These are phyloP conservation scores for Nothocercus nigrocapillus DNA, from an alignment of 2,113 vertebrate genomes.

Conservation along the genomic window DNA sequence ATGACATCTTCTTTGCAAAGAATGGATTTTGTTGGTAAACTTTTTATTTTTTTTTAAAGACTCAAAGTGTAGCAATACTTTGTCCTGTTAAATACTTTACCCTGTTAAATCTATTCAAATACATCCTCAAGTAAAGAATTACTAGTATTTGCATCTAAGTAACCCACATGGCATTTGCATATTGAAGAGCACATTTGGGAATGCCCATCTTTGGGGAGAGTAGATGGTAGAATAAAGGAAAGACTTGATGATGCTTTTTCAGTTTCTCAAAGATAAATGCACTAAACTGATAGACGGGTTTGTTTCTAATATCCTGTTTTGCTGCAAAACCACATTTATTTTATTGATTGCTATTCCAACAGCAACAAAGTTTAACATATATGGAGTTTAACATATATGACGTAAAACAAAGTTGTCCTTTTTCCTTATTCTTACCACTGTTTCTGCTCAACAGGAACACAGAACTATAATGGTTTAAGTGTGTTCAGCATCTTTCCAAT, in stretches of 20 bases:
- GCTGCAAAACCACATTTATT: not conserved
- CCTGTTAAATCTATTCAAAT: not conserved
- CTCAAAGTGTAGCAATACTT: not conserved
- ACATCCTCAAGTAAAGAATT: not conserved
- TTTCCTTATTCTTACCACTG: not conserved
- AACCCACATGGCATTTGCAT: not conserved
- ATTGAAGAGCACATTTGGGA: not conserved
- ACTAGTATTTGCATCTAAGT: not conserved
- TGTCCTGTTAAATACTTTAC: not conserved
- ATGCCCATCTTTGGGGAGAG: not conserved
- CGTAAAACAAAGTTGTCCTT: fast-evolving
- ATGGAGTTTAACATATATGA: not conserved
- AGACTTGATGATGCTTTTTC: not conserved
- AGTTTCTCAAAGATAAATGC: not conserved
- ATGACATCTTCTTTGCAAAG: constrained; percentile 32
- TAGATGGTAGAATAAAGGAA: not conserved
- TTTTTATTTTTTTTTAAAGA: not conserved
- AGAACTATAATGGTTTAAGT: constrained; percentile 85
- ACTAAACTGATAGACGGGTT: not conserved
- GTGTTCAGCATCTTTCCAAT: constrained; percentile 85
- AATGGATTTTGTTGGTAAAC: constrained; percentile 81
- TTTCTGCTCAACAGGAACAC: constrained; percentile 79
- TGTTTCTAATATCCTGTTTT: not conserved
- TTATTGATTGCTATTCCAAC: not conserved
- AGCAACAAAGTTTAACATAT: not conserved